Conservation (phyloP, 2,888 invertebrate species). For the Lathronympha strigana region DNA sequence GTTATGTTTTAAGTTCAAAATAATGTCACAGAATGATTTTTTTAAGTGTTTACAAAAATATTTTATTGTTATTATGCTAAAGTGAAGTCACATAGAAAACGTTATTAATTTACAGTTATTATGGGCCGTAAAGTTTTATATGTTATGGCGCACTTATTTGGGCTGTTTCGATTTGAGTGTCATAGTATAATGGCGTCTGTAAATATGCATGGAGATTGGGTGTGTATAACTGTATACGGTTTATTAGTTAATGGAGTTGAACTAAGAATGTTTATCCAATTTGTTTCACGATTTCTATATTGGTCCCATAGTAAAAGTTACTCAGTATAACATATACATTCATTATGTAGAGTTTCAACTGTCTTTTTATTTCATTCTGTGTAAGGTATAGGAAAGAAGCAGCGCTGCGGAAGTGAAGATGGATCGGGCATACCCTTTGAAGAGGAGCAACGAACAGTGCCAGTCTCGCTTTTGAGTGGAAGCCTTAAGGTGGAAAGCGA, state of each 20-base stretch:
- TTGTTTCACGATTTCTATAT: too few relatives aligned
- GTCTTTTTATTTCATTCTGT: too few relatives aligned
- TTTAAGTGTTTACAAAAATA: neutral
- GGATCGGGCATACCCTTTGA: too few relatives aligned
- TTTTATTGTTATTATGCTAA: conserved; percentile 2
- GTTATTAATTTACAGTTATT: conserved; percentile 42
- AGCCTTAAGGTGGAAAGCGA: too few relatives aligned
- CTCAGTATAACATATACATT: too few relatives aligned
- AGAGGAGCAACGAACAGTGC: too few relatives aligned
- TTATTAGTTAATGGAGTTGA: neutral
- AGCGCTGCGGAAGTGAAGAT: too few relatives aligned
- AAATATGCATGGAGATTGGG: conserved; percentile 19
- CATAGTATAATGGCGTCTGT: conserved; percentile 5
- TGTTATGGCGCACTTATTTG: conserved; percentile 36
- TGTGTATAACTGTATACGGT: neutral
- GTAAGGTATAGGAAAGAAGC: too few relatives aligned
- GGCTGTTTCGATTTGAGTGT: conserved; percentile 33
- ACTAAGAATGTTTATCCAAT: neutral
- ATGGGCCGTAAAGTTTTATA: conserved; percentile 42
- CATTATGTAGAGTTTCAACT: too few relatives aligned
- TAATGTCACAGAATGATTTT: neutral
- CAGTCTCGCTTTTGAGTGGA: too few relatives aligned
- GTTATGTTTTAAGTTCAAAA: neutral
- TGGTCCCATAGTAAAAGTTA: too few relatives aligned
- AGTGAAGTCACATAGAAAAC: conserved; percentile 36